Evolutionary conservation across 2,797 vertebrate genomes (phyloP).

Genomic region (Heliangelus exortis): DNA sequence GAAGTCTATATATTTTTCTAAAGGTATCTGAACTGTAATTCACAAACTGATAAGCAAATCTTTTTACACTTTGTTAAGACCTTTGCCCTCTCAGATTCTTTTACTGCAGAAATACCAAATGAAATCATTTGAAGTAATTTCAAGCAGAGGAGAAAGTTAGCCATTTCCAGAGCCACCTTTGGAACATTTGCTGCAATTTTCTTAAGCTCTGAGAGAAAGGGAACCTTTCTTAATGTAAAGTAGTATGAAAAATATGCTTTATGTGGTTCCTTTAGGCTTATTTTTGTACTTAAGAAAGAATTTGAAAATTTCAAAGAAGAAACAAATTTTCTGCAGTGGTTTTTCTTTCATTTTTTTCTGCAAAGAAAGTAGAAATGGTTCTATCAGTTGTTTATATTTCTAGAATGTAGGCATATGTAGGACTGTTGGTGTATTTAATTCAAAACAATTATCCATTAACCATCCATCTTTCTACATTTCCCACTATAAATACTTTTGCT

Average conservation of each 20-base stretch:
- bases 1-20: constrained; percentile 70
- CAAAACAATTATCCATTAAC: neutral
- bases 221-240: neutral
- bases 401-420: neutral
- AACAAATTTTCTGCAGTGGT: neutral
- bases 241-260: neutral
- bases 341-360: neutral
- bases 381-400: neutral
- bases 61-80: constrained; percentile 47
- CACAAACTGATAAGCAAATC: constrained; percentile 57
- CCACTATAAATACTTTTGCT: neutral
- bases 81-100: constrained; percentile 34
- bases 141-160: constrained; percentile 21
- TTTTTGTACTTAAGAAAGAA: neutral
- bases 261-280: neutral
- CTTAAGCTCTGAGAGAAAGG: constrained; percentile 17
- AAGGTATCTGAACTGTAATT: constrained; percentile 76
- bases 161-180: constrained; percentile 11
- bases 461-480: neutral
- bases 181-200: neutral
- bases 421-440: neutral
- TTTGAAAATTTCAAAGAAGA: neutral
- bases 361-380: neutral
- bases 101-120: constrained; percentile 62
- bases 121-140: constrained; percentile 59